Percentiles rank a stretch among this genome's conserved stretches.
These are phyloP conservation scores for Malurus elegans DNA, from an alignment of 2,113 vertebrate genomes.

Conservation along the genomic window DNA sequence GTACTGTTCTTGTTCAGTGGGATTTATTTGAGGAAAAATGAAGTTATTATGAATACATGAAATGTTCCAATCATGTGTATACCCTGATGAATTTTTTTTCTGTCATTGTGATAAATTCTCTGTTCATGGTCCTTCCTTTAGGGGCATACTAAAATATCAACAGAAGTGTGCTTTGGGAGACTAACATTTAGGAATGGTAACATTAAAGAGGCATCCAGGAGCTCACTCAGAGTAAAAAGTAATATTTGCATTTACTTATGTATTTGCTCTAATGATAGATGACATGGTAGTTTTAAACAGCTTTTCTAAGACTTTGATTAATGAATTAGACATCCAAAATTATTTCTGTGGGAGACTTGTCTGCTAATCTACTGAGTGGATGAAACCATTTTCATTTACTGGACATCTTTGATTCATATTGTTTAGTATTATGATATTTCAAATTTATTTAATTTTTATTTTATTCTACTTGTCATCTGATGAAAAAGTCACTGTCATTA, in stretches of 20 bases:
- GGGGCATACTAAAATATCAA: background rate
- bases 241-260: background rate
- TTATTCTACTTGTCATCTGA: background rate
- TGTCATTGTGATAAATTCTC: background rate
- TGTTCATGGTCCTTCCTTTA: background rate
- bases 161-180: background rate
- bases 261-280: background rate
- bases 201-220: background rate
- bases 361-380: background rate
- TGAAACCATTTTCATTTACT: background rate
- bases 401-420: background rate
- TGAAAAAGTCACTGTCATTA: slow-evolving; percentile 15
- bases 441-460: background rate
- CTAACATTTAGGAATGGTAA: background rate
- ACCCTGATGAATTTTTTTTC: background rate
- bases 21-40: background rate
- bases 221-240: background rate
- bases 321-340: background rate
- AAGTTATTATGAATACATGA: background rate
- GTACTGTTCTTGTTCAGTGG: background rate
- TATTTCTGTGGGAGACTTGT: background rate
- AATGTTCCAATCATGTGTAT: background rate
- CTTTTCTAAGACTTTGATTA: background rate
- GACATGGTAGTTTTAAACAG: background rate
- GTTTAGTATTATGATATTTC: background rate